Base-by-base conservation (phyloP, 1,140 invertebrate species). In the Drosophila equinoxialis region DNA sequence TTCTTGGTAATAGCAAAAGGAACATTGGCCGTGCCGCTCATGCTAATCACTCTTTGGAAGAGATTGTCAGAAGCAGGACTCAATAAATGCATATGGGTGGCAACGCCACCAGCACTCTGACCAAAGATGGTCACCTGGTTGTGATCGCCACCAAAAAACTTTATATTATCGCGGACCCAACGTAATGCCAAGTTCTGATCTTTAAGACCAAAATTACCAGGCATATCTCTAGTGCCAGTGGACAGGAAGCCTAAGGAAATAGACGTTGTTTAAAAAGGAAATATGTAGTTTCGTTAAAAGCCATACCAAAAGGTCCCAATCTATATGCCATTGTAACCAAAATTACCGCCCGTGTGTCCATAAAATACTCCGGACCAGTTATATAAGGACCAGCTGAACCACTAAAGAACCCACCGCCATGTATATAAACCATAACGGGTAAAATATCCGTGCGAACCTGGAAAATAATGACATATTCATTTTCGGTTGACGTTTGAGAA, bases 1-100 rank as follows among this genome's bases (percentile, higher is more conserved):
- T 4, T 93, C 90, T 30, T 92, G n/a, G 81, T 84, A 17, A 94
- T 91, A 1, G 94, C 93, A 93, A 94, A 95, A 3, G 93, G 91
- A 74, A 93, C 93, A 23, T 94, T 84, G 14, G 94, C 94, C 6
- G 93, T 94, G n/a, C 95, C 95, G 81, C 94, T 94, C 91, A 94
- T 91, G 23, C 93, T 89, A 30, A 94, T 94, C 0, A 85, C 93
- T 54, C 89, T 81, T n/a, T 93, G 92, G 81, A 94, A 95, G 0
- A 94, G 73, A 13, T 82, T 70, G 17, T 85, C 6, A 6, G 30
- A 30, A 6, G 6, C 5, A 3, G 30, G 79, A n/a, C 92, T 93
- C 41, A 93, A 63, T 77, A 93, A 86, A 57, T 93, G 93, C 73
- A 92, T 79, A 42, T 93, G 90, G 11, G 92, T 92, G 39, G 92